Evolutionary conservation across 2,888 invertebrate genomes (phyloP), one percentile per base, ranked within the genome.

Genomic region (Tenthredo livida): DNA sequence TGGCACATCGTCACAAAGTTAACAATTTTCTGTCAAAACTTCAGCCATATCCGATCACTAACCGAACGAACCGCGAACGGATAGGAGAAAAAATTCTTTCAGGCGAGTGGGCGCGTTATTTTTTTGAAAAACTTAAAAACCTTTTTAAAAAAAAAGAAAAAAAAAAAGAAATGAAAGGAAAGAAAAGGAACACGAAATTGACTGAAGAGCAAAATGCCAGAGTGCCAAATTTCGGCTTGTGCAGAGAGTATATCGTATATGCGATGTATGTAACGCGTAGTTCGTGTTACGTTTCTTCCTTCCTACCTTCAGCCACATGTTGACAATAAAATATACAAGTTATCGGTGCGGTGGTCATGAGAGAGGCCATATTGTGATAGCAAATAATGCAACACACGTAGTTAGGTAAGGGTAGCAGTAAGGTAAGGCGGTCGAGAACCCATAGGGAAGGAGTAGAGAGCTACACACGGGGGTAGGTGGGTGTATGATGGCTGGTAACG

Each of bases 251-350:
- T 7, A 7, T n/a, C 6, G n/a, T n/a, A 17, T 7, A 17, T 7
- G 21, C 58, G 58, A n/a, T 58, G 37, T 37, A 37, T 7, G 7
- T n/a, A 29, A 29, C 29, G 2, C 2, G 2, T 29, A n/a, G 9
- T 10, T 25, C 9, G 3, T 21, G n/a, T 21, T 21, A 21, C 58
- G 10, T 54, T 77, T n/a, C 50, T 29, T 77, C 37, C 29, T n/a
- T 54, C 47, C 37, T 78, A 61, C 15, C 40, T 25, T 25, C 33
- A 9, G 50, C 80, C 80, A 61, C 58, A 54, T 37, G 61, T 80
- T 12, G 80, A 61, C 58, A 80, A 80, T 77, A 80, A 80, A 80
- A 80, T 80, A 80, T 77, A 77, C 77, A 77, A 77, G 77, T 77
- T 77, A 77, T 77, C 77, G 80, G 12, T 9, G 29, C 43, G 65